phyloP scores from a whole-genome alignment of 2,888 invertebrate genomes.

The Leptinotarsa peninsularis region DNA sequence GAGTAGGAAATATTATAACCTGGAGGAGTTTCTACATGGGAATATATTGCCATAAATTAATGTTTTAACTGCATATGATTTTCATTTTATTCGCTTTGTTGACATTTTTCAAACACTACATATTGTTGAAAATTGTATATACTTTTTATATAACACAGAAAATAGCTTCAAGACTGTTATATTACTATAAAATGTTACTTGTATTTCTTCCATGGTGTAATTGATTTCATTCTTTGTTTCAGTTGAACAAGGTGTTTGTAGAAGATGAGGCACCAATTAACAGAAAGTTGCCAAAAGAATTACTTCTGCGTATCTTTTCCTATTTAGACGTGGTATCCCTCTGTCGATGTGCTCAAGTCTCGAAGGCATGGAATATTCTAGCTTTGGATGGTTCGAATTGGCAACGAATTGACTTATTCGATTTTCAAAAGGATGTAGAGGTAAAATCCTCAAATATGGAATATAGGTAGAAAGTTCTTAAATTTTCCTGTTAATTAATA shows the following conservation, averaged over 20 bases:
- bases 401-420: conserved; percentile 98
- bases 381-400: conserved; percentile 99
- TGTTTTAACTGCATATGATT: no score
- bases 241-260: conserved; percentile 79
- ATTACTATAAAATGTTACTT: neutral
- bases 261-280: conserved; percentile 92
- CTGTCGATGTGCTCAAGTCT: conserved; percentile 94
- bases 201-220: neutral
- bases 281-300: conserved; percentile 95
- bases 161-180: no score
- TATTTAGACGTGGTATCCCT: conserved; percentile 95
- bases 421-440: conserved; percentile 98
- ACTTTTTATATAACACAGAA: no score
- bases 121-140: no score
- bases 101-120: no score
- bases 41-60: no score
- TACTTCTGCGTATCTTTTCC: conserved; percentile 92
- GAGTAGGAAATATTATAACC: no score
- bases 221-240: conserved; percentile 49
- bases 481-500: neutral
- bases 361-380: conserved; percentile 87
- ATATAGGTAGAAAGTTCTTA: conserved; percentile 41
- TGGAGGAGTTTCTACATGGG: no score
- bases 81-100: no score
- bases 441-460: conserved; percentile 66